phyloP scores from a whole-genome alignment of 2,888 invertebrate species.

The Lasioglossum oenotherae region DNA sequence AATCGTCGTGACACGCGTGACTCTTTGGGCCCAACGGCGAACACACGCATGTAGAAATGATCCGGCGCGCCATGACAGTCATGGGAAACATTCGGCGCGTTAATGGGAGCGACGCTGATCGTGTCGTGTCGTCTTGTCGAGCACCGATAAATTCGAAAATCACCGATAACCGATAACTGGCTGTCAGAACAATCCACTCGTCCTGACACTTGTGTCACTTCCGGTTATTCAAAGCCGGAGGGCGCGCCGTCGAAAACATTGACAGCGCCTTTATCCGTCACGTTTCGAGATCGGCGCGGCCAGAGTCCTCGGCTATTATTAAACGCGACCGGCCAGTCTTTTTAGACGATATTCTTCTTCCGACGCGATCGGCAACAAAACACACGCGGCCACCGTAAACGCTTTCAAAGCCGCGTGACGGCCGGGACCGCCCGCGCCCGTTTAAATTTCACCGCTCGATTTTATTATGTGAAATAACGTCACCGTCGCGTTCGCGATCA shows the following conservation, averaged over 20 bases:
- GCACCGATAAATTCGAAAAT: conserved; percentile 69
- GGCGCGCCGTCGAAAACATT: conserved; percentile 74
- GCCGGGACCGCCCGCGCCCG: background rate
- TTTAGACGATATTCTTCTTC: conserved; percentile 49
- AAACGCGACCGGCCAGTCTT: conserved; percentile 55
- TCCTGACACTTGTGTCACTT: conserved; percentile 74
- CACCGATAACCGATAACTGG: conserved; percentile 78
- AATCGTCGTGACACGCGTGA: background rate
- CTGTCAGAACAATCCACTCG: conserved; percentile 77
- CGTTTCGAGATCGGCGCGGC: conserved; percentile 50
- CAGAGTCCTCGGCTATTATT: conserved; percentile 62
- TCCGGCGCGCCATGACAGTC: background rate
- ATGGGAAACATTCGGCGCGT: conserved; percentile 10
- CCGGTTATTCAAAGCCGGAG: conserved; percentile 69
- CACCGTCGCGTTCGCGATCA: conserved; percentile 5
- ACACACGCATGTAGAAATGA: background rate
- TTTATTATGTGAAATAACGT: conserved; percentile 27
- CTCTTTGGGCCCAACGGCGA: background rate
- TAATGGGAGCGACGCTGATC: conserved; percentile 49
- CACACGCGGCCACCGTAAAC: background rate
- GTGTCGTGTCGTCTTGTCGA: conserved; percentile 61
- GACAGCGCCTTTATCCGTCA: conserved; percentile 77
- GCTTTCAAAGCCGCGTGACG: background rate
- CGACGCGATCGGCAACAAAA: background rate
- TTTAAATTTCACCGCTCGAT: background rate